Evolutionary conservation across 2,113 vertebrate genomes (phyloP).

Genomic region (Xenopus borealis): DNA sequence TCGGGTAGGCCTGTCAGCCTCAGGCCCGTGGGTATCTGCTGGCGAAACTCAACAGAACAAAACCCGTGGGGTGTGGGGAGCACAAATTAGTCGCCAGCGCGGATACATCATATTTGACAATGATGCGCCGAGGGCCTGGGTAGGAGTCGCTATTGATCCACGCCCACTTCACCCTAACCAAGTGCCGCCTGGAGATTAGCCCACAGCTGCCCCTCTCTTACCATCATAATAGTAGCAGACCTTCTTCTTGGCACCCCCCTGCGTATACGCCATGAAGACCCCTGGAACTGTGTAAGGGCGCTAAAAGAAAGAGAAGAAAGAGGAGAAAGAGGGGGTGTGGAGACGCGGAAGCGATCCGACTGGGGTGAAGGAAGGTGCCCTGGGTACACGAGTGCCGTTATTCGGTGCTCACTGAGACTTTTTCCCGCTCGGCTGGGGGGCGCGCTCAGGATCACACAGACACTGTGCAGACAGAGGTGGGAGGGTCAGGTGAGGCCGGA

Average conservation of each 20-base stretch:
- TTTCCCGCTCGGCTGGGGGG: slow-evolving; percentile 14
- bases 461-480: slow-evolving; percentile 26
- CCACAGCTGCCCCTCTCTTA: slow-evolving; percentile 54
- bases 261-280: slow-evolving; percentile 79
- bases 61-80: no score
- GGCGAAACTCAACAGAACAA: not conserved
- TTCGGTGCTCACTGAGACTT: slow-evolving; percentile 26
- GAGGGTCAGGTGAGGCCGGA: slow-evolving; percentile 33
- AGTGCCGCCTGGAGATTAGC: not conserved
- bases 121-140: not conserved
- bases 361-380: not conserved
- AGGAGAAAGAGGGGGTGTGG: not conserved
- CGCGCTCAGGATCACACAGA: slow-evolving; percentile 27
- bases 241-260: slow-evolving; percentile 84
- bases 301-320: not conserved
- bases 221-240: slow-evolving; percentile 91
- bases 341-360: not conserved
- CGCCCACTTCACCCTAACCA: not conserved
- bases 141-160: not conserved
- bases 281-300: slow-evolving; percentile 18
- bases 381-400: not conserved
- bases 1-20: not conserved
- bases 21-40: not conserved
- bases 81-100: no score
- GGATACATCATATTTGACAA: not conserved